phyloP scores from a whole-genome alignment of 2,113 vertebrate genomes.

The Lophotis ruficrista region DNA sequence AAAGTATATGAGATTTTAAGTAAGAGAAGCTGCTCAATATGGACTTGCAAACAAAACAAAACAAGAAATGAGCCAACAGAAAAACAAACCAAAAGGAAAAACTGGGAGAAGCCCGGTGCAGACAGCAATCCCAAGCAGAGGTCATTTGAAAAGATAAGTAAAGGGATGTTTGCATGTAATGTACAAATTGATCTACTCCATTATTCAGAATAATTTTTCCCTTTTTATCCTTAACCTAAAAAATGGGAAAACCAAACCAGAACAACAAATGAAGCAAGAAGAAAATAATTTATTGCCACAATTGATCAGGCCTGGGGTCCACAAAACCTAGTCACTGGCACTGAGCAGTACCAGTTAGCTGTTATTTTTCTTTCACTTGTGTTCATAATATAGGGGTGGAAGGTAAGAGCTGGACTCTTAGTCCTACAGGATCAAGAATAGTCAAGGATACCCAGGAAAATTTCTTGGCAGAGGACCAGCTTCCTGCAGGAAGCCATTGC shows the following conservation, averaged over 20 bases:
- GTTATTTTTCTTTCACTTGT: neutral
- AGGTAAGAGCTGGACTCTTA: neutral
- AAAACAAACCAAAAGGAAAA: slow-evolving; percentile 17
- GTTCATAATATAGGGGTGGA: neutral
- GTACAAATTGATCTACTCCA: neutral
- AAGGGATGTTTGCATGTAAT: neutral
- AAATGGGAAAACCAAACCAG: neutral
- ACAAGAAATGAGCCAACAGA: neutral
- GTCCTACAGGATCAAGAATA: neutral
- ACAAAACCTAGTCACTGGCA: neutral
- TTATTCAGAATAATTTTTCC: neutral
- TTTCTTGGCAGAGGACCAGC: slow-evolving; percentile 37
- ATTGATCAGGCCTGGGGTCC: neutral
- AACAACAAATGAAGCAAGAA: neutral
- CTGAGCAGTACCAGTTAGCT: neutral
- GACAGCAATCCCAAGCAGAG: neutral
- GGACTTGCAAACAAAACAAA: slow-evolving; percentile 29
- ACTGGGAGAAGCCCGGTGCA: neutral
- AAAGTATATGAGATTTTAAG: slow-evolving; percentile 56
- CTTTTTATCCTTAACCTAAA: neutral
- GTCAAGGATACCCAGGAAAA: slow-evolving; percentile 32
- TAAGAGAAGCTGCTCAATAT: slow-evolving; percentile 55
- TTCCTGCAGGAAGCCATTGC: slow-evolving; percentile 9
- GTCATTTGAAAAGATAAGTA: neutral
- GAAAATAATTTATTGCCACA: neutral